A percentile compares a stretch with the other conserved stretches of the same genome.
Conservation (phyloP, 2,113 vertebrate genomes). For the Cheilinus undulatus region DNA sequence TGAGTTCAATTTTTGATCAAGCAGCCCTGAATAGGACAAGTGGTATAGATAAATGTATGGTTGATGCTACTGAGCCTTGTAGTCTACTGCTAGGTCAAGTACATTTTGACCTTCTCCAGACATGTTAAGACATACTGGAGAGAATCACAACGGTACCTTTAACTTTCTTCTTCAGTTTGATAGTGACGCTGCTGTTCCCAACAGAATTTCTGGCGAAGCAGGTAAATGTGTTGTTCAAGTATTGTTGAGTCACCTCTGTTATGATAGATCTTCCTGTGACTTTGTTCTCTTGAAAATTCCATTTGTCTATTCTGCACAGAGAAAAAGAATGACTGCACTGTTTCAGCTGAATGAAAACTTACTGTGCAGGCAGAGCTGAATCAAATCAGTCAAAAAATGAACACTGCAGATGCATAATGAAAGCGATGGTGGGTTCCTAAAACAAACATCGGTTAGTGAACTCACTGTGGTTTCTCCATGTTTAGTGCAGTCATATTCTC, state of each 20-base stretch:
- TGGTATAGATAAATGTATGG: too few relatives aligned
- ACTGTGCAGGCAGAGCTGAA: neutral
- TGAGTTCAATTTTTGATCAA: too few relatives aligned
- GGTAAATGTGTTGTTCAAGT: conserved; percentile 82
- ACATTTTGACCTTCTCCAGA: too few relatives aligned
- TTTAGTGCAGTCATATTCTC: conserved; percentile 47
- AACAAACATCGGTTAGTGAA: neutral
- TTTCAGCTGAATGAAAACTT: neutral
- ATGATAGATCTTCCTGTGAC: conserved; percentile 66
- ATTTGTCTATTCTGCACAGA: conserved; percentile 20
- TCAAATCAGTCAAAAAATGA: neutral
- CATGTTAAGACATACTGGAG: too few relatives aligned
- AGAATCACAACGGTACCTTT: conserved; percentile 50
- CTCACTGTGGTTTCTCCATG: conserved; percentile 48
- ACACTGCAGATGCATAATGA: neutral
- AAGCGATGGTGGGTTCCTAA: neutral
- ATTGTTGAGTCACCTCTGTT: conserved; percentile 77
- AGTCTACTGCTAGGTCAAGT: too few relatives aligned
- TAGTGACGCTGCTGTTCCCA: conserved; percentile 77
- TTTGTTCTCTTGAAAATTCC: conserved; percentile 8
- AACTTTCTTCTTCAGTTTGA: conserved; percentile 80
- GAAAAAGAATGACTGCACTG: neutral
- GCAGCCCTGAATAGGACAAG: too few relatives aligned
- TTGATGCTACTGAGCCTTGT: too few relatives aligned
- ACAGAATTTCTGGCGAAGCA: conserved; percentile 86